Percentiles rank a stretch among this genome's conserved stretches.
Evolutionary conservation across 2,888 invertebrate species (phyloP).

Genomic region (Esperia sulphurella): DNA sequence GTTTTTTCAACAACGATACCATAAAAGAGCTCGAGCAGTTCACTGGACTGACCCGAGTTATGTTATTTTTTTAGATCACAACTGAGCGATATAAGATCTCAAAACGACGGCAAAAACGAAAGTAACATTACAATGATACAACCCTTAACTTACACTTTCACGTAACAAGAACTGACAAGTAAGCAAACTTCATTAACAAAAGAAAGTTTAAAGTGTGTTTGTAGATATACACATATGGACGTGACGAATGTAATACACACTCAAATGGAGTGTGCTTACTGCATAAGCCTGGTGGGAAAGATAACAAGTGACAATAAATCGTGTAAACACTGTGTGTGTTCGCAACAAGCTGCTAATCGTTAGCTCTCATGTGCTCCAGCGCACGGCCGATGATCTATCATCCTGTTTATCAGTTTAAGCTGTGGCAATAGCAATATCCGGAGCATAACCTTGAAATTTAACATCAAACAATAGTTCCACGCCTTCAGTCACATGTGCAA

Average conservation of each 20-base stretch:
- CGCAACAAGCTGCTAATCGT: constrained; percentile 29
- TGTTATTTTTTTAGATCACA: constrained; percentile 23
- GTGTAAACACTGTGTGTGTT: constrained; percentile 27
- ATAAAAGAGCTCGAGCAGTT: constrained; percentile 30
- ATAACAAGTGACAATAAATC: constrained; percentile 28
- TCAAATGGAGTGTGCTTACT: constrained; percentile 18
- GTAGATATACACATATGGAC: constrained; percentile 15
- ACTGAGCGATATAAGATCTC: constrained; percentile 25
- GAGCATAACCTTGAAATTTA: background rate
- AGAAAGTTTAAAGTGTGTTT: constrained; percentile 25
- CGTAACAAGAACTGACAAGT: constrained; percentile 23
- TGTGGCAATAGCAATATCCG: background rate
- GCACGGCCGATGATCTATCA: constrained; percentile 8
- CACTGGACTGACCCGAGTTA: constrained; percentile 35
- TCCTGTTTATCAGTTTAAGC: constrained; percentile 1
- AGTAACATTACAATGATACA: constrained; percentile 23
- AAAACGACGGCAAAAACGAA: constrained; percentile 30
- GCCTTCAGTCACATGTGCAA: background rate
- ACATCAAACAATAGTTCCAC: background rate
- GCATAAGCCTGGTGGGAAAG: constrained; percentile 19
- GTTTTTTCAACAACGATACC: constrained; percentile 41
- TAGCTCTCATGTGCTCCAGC: constrained; percentile 19
- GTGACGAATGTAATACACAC: constrained; percentile 21
- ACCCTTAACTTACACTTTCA: constrained; percentile 37
- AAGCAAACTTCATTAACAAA: constrained; percentile 22